Evolutionary conservation across 2,113 vertebrate genomes (phyloP).

Genomic region (Prunella himalayana): DNA sequence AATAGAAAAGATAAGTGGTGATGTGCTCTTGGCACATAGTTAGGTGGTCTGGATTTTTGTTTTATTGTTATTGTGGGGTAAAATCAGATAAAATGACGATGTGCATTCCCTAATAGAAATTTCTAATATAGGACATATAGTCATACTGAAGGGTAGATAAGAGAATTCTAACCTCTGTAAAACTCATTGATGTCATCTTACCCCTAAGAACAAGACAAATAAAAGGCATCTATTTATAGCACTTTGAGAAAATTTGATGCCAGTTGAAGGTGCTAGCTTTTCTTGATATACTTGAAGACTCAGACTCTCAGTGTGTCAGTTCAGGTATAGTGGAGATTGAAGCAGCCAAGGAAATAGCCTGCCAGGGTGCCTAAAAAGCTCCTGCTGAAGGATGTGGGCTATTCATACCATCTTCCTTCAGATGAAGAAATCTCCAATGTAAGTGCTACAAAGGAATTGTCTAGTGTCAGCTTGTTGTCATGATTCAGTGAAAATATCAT

Average conservation of each 20-base stretch:
- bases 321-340: neutral
- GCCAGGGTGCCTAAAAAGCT: neutral
- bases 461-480: neutral
- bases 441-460: neutral
- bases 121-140: neutral
- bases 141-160: neutral
- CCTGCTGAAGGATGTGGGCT: neutral
- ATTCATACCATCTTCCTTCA: neutral
- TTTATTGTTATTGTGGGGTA: neutral
- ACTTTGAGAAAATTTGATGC: neutral
- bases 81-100: neutral
- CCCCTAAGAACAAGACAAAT: neutral
- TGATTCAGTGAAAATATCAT: neutral
- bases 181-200: neutral
- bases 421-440: neutral
- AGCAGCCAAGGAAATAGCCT: neutral
- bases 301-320: neutral
- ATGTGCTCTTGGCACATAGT: neutral
- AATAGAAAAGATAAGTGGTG: conserved; percentile 15
- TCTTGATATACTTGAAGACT: neutral
- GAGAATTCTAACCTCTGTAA: neutral
- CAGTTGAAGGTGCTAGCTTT: neutral
- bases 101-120: neutral
- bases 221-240: neutral
- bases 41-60: neutral